Conservation (phyloP, 2,113 vertebrate species). For the Aphyosemion australe region DNA sequence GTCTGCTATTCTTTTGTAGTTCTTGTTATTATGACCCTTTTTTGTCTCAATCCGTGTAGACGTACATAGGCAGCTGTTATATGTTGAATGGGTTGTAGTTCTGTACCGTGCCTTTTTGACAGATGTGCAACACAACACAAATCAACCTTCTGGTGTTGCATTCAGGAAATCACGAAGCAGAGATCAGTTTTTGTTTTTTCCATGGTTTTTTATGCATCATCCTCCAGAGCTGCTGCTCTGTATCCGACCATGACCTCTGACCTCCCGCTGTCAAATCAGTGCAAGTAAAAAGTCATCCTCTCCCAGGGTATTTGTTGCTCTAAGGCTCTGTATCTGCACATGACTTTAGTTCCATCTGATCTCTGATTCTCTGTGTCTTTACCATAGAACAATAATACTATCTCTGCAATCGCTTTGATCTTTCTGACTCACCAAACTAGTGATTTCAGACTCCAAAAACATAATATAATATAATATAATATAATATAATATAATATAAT, state of each 20-base stretch:
- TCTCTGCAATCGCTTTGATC: no score
- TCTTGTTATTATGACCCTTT: not conserved
- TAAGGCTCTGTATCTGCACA: not conserved
- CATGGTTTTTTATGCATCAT: not conserved
- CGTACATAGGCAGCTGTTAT: no score
- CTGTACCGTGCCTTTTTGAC: no score
- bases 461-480: no score
- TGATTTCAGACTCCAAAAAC: no score
- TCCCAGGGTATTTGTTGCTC: conserved; percentile 12
- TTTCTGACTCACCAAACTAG: no score
- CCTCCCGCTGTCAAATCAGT: conserved; percentile 3
- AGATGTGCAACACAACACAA: not conserved
- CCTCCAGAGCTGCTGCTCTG: conserved; percentile 5
- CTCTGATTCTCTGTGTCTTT: no score
- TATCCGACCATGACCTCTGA: conserved; percentile 36
- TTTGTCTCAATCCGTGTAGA: not conserved
- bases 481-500: no score
- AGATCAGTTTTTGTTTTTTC: conserved; percentile 4
- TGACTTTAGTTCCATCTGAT: no score
- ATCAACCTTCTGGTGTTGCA: not conserved
- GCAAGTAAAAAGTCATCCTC: conserved; percentile 9
- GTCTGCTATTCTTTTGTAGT: no score
- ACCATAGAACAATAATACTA: no score
- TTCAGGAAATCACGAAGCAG: conserved; percentile 15
- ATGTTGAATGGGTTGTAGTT: not conserved